These are phyloP conservation scores for Lonchura striata DNA, from an alignment of 2,113 vertebrate genomes.

Conservation along the genomic window DNA sequence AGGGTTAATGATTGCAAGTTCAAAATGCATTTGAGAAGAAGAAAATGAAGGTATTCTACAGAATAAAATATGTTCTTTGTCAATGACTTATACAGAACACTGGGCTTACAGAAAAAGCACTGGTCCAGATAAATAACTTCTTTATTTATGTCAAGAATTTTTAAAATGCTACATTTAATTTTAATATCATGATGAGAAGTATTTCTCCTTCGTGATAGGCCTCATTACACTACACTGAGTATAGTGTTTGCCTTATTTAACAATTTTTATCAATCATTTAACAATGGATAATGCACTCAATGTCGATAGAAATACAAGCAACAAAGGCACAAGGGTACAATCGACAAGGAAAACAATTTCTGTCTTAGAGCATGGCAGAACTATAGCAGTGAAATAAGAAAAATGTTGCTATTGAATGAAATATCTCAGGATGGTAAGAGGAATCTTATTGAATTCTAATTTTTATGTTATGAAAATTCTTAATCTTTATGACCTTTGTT, in stretches of 20 bases:
- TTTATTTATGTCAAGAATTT: constrained; percentile 78
- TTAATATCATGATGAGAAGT: constrained; percentile 74
- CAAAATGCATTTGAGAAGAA: constrained; percentile 36
- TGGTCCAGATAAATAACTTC: constrained; percentile 76
- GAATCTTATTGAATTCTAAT: background rate
- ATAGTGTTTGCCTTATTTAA: constrained; percentile 80
- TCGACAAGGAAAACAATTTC: constrained; percentile 34
- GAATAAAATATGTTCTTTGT: constrained; percentile 71
- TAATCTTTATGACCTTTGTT: background rate
- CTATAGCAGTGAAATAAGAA: background rate
- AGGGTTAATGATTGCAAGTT: constrained; percentile 63
- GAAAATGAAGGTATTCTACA: constrained; percentile 46
- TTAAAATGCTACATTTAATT: constrained; percentile 80
- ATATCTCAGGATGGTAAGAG: background rate
- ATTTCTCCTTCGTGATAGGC: constrained; percentile 64
- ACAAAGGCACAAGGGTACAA: constrained; percentile 31
- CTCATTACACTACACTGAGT: constrained; percentile 73
- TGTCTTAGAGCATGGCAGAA: background rate
- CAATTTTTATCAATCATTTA: constrained; percentile 79
- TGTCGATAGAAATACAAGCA: constrained; percentile 40
- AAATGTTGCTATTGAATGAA: background rate
- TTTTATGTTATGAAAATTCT: background rate
- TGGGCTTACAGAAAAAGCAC: constrained; percentile 72
- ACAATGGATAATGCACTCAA: constrained; percentile 53
- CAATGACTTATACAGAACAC: constrained; percentile 76